Base-by-base conservation (phyloP, 2,113 vertebrate genomes). In the Cygnus atratus region DNA sequence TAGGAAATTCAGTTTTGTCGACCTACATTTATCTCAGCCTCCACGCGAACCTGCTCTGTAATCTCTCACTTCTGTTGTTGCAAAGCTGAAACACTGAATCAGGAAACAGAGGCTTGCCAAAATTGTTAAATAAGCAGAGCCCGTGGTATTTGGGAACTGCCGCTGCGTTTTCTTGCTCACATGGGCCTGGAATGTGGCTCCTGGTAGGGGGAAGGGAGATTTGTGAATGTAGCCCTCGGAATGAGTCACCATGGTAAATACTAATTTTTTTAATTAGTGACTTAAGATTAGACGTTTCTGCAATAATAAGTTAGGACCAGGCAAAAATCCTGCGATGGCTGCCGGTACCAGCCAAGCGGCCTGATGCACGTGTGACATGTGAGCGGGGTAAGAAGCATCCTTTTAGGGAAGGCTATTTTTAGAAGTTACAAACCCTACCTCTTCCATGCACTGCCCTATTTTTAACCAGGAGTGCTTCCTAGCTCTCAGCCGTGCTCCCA, bases 371-470 rank as follows among this genome's bases (percentile, higher is more conserved):
- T 62, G 39, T 16, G 13, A 54, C 5, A 0, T 35, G 8, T 43
- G 55, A 84, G 62, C 72, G 63, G 88, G 73, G 87, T 92, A 81
- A 87, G 84, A 78, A 84, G 29, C 48, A 26, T 79, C 83, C 28
- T 90, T 61, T 84, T 83, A 50, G 35, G 16, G 65, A 84, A 57
- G 43, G 20, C 86, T 98, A 92, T 96, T 95, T 97, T 96, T 97
- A 91, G 96, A 92, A 76, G 35, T 75, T 75, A 90, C 65, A 84
- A 70, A 95, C 91, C 52, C 74, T 87, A 92, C 74, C 14, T 86
- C 88, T 70, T 68, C 81, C 58, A 58, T 66, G 80, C 66, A 50
- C 87, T 39, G 18, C 61, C 26, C 82, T 76, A 96, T 96, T 97
- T 96, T 97, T 97, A 92, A 80, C 78, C 13, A 70, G 77, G 50